Evolutionary conservation across 2,888 invertebrate species (phyloP), one percentile per base, ranked within the genome.

Genomic region (Phalera bucephala): DNA sequence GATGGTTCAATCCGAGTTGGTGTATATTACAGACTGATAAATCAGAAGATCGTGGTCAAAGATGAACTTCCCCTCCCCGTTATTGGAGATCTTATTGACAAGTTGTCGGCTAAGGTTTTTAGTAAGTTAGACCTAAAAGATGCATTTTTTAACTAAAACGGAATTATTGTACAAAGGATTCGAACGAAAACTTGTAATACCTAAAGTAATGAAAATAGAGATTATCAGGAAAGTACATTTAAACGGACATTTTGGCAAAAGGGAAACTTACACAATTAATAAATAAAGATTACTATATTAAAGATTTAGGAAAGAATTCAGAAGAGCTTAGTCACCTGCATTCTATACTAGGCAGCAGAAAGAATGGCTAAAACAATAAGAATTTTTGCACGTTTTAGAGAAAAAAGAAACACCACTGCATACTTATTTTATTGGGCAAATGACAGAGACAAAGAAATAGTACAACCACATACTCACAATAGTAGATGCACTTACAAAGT

Each of bases 61-160:
- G 35, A 30, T 25, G 30, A 36, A 80, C 73, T 58, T 41, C 77
- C 70, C 1, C 40, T 80, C 0, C 74, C 78, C 1, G 13, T 73
- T 2, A 76, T 76, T 7, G 72, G 78, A 17, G 68, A 69, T 33
- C 52, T 59, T 4, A 44, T 79, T n/a, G 75, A 28, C 63, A 83
- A 63, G 71, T 75, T 83, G 49, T 46, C 51, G 14, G 41, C 35
- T 6, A 54, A 22, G 36, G 14, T 56, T 0, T 61, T 57, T 31
- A 56, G 51, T 27, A 33, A 33, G 2, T 15, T 62, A 1, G 71
- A 75, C 44, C 41, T 75, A 7, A 67, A 65, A 47, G 63, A 72
- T 57, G 71, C 64, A 11, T 76, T 71, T 41, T 75, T 76, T 27
- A 75, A 79, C 46, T 63, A 77, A 8, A 42, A 35, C 0, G 35